These are phyloP conservation scores for Galago senegalensis DNA, from an alignment of 2,797 vertebrate species.

Conservation along the genomic window DNA sequence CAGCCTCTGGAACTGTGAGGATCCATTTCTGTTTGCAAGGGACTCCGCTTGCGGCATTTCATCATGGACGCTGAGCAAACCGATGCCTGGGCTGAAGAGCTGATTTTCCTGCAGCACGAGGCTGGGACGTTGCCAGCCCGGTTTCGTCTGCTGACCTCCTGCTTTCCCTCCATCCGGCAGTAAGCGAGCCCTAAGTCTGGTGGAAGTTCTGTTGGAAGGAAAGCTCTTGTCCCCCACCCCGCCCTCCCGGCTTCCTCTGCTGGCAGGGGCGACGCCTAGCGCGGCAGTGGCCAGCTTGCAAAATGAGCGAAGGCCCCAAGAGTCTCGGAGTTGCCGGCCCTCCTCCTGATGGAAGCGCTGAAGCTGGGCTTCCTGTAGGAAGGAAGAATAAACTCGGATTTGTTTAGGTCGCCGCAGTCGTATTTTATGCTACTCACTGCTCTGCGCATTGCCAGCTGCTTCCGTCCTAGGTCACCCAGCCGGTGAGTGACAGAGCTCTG, in stretches of 20 bases:
- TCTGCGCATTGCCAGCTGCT: background rate
- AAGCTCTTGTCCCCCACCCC: fast-evolving
- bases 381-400: background rate
- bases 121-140: background rate
- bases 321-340: background rate
- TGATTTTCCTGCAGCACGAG: too few species aligned
- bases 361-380: background rate
- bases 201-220: background rate
- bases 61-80: too few species aligned
- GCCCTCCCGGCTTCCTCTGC: background rate
- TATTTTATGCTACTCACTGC: background rate
- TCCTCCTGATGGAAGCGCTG: background rate
- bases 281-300: fast-evolving
- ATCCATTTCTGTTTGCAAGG: too few species aligned
- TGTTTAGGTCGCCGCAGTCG: background rate
- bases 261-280: fast-evolving
- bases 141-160: background rate
- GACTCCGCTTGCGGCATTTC: background rate
- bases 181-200: background rate
- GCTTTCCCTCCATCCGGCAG: background rate
- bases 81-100: fast-evolving
- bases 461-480: background rate
- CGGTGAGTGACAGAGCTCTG: background rate
- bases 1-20: background rate
- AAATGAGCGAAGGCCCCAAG: background rate